Base-by-base conservation (phyloP, 2,797 vertebrate species). In the Mastacembelus armatus region DNA sequence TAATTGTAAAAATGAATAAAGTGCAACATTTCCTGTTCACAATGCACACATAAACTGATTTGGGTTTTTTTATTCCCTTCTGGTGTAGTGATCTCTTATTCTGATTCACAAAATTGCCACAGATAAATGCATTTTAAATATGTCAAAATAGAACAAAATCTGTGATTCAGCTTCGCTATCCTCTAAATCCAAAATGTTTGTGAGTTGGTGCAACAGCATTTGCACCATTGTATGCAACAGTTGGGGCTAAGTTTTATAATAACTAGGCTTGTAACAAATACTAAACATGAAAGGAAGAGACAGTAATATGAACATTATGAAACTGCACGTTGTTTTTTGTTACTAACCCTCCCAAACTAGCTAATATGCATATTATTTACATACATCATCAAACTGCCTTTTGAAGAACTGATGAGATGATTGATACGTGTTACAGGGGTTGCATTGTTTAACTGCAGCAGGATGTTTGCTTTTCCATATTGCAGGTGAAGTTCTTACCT, bases 401-500 rank as follows among this genome's bases (percentile, higher is more conserved):
- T 36, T n/a, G 49, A 21, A 35, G 4, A 52, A 26, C 32, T 26
- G 10, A 30, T 1, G 0, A 1, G 1, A n/a, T 44, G 10, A 5
- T 2, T 14, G 10, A 8, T 30, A 7, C 11, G 11, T 4, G 43
- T 42, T 29, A 36, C 10, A 4, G 16, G 59, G 3, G 51, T 27
- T 15, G 10, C 11, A 8, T 6, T 60, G 7, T 70, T 76, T 69
- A 62, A 74, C 36, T 43, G 26, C 27, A 81, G 36, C 58, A 59
- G 67, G 66, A 63, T 80, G 68, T 80, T 80, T 80, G 45, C 44
- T 40, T n/a, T 56, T 19, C 30, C 57, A 69, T 1, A 3, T 42
- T 26, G 1, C 81, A 99, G 98, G 98, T 0, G 86, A 96, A 0
- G 95, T 99, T 4, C 89, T 99, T 66, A 99, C 97, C 0, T 99